Conservation (phyloP, 1,140 invertebrate genomes). For the Bombyx mandarina region DNA sequence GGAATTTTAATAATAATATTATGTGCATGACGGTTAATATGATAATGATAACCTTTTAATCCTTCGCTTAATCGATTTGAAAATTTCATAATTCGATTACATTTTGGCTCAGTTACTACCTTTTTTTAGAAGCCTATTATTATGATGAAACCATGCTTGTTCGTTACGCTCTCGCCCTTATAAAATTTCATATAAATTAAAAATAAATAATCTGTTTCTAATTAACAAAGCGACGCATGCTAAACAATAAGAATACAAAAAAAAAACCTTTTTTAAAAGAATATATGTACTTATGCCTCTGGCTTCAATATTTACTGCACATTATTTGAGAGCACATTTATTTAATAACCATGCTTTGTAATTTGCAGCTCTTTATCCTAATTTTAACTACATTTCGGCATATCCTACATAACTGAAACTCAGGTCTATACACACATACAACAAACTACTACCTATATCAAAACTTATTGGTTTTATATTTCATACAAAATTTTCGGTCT, state of each 20-base stretch:
- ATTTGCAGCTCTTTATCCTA: slow-evolving; percentile 28
- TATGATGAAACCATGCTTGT: slow-evolving; percentile 36
- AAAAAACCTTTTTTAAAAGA: background rate
- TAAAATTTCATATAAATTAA: no score
- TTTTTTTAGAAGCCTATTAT: slow-evolving; percentile 47
- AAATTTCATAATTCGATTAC: slow-evolving; percentile 32
- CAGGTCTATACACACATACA: no score
- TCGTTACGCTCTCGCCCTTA: slow-evolving; percentile 25
- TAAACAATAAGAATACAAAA: slow-evolving; percentile 18
- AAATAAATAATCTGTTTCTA: background rate
- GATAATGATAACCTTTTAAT: background rate
- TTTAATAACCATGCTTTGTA: slow-evolving; percentile 35
- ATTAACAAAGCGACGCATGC: slow-evolving; percentile 40
- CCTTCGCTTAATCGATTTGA: slow-evolving; percentile 18
- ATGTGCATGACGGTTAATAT: no score
- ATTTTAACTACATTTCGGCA: no score
- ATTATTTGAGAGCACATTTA: slow-evolving; percentile 29
- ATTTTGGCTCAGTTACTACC: slow-evolving; percentile 59
- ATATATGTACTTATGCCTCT: slow-evolving; percentile 21
- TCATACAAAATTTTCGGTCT: slow-evolving; percentile 12
- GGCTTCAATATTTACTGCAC: slow-evolving; percentile 34
- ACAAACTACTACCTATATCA: no score
- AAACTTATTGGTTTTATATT: no score
- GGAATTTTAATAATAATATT: no score
- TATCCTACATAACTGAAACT: no score